Base-by-base conservation (phyloP, 1,140 invertebrate genomes). In the Phymastichus coffea region DNA sequence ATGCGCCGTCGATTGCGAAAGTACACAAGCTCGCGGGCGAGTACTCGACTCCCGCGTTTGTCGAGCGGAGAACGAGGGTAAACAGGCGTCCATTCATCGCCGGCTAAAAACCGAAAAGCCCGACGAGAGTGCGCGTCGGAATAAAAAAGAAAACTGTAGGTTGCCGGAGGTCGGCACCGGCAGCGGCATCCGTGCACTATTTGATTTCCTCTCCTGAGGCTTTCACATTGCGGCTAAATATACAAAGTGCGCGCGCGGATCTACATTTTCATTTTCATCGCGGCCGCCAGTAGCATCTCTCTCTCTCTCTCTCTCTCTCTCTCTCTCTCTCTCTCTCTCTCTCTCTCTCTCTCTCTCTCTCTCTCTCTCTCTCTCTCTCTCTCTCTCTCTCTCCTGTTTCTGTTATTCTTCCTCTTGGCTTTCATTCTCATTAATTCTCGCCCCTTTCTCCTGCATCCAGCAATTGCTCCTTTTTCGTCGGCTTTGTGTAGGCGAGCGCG, bases 381-480 rank as follows among this genome's bases (percentile, higher is more conserved):
- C 28, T 10, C 3, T n/a, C 6, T 43, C 44, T 40, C 22, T 20
- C 15, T 40, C 35, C 30, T 30, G n/a, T n/a, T n/a, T 46, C 53
- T 46, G 25, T 44, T 3, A 17, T 28, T 30, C 28, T 33, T 12
- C 12, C 37, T 33, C 14, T 20, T 38, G 23, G 37, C 38, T 53
- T 53, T 38, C 51, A 40, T 41, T 53, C 41, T 53, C 51, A 53
- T 53, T 53, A 53, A 53, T 41, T 53, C 38, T 28, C 38, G 41
- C 7, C 51, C 17, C 19, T 41, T 17, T 23, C 20, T 25, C n/a
- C 9, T 20, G 14, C 7, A 14, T 0, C 6, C 28, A 10, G 30
- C 47, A 19, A 49, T 41, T 52, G 48, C 48, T 37, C 33, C 33
- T 20, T 49, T 38, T 25, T 40, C 35, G 17, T 20, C 35, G 28